phyloP scores from a whole-genome alignment of 2,888 invertebrate species.

The Scaptomyza reducta region DNA sequence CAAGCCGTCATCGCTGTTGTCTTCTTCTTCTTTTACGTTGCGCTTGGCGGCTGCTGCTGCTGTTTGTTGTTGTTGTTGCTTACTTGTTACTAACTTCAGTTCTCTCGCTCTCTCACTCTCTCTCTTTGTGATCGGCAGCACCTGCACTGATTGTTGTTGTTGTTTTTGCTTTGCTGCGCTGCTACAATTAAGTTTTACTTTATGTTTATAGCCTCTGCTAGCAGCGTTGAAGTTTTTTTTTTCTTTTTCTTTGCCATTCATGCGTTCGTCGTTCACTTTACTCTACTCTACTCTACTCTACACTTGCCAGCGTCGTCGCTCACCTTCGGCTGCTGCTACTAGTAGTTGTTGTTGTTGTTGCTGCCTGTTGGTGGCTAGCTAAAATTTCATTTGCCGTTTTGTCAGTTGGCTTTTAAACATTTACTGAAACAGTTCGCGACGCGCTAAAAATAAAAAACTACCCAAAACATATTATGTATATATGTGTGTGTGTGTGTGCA shows the following conservation, averaged over 20 bases:
- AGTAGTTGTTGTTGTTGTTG: conserved; percentile 21
- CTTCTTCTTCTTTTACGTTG: conserved; percentile 54
- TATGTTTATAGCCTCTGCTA: conserved; percentile 62
- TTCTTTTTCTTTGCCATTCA: conserved; percentile 52
- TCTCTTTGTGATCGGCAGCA: conserved; percentile 41
- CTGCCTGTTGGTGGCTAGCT: conserved; percentile 47
- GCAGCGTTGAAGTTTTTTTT: conserved; percentile 36
- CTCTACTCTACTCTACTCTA: conserved; percentile 50
- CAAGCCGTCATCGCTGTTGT: conserved; percentile 32
- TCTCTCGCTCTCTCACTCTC: conserved; percentile 1
- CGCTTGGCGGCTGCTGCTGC: conserved; percentile 74
- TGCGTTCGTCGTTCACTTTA: conserved; percentile 56
- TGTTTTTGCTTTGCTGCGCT: conserved; percentile 27
- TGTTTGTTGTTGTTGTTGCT: conserved; percentile 23
- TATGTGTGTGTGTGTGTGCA: not conserved
- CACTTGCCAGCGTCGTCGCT: conserved; percentile 62
- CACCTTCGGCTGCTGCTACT: conserved; percentile 57
- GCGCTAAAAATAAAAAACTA: conserved; percentile 49
- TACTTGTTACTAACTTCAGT: too few relatives aligned
- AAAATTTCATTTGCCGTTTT: conserved; percentile 70
- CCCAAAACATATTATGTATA: not conserved
- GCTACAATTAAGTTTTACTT: conserved; percentile 77
- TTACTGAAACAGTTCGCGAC: conserved; percentile 80
- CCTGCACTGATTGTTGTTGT: conserved; percentile 44
- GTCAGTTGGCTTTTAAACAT: conserved; percentile 83